phyloP scores from a whole-genome alignment of 2,888 invertebrate genomes.

The Phalera bucephala region DNA sequence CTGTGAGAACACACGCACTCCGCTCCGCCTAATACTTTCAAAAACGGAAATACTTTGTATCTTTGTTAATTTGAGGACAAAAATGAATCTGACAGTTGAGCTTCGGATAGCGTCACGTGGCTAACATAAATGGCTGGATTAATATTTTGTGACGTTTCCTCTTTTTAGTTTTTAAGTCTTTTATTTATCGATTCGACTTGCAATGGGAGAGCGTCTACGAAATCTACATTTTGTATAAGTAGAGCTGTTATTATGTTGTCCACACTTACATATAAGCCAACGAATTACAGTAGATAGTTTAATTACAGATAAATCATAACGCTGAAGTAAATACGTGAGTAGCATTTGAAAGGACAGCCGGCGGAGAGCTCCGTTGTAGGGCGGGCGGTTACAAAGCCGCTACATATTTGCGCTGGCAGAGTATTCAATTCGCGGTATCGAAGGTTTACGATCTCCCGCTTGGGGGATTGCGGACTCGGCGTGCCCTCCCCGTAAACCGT shows the following conservation, averaged over 20 bases:
- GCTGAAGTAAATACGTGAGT: not conserved
- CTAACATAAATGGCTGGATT: slow-evolving; percentile 46
- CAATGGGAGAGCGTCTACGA: slow-evolving; percentile 22
- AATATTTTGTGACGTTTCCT: slow-evolving; percentile 57
- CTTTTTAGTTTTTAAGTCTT: slow-evolving; percentile 18
- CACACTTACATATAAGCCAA: too few relatives aligned
- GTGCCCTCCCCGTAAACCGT: slow-evolving; percentile 63
- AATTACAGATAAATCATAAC: too few relatives aligned
- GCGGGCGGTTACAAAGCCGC: slow-evolving; percentile 48
- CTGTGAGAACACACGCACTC: slow-evolving; percentile 57
- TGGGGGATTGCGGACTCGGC: slow-evolving; percentile 76
- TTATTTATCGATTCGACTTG: slow-evolving; percentile 9
- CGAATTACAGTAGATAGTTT: too few relatives aligned
- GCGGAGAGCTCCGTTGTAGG: slow-evolving; percentile 27
- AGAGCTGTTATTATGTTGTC: too few relatives aligned
- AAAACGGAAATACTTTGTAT: slow-evolving; percentile 65
- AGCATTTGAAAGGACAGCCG: slow-evolving; percentile 14
- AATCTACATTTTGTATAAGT: not conserved
- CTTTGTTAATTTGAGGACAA: slow-evolving; percentile 58
- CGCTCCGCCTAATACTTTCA: slow-evolving; percentile 53
- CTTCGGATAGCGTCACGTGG: slow-evolving; percentile 42
- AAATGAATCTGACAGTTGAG: slow-evolving; percentile 40
- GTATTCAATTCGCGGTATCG: slow-evolving; percentile 79
- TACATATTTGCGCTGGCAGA: slow-evolving; percentile 66
- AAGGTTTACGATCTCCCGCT: slow-evolving; percentile 78